phyloP scores from a whole-genome alignment of 2,113 vertebrate species.

The Xyliphius kryptos region DNA sequence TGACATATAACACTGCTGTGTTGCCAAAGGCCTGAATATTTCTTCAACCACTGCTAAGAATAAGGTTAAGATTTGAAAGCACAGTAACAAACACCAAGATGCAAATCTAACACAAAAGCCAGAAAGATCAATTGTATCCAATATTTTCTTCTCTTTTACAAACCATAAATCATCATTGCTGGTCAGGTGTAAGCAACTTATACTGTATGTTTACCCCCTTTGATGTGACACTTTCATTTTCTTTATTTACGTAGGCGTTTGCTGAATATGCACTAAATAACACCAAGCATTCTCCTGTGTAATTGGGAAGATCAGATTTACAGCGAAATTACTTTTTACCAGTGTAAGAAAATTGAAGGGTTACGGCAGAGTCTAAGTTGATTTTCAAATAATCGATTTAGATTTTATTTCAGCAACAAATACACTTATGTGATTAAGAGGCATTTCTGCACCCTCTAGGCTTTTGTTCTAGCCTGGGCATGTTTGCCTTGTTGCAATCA shows the following conservation, averaged over 20 bases:
- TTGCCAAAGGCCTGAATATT: no score
- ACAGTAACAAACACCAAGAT: background rate
- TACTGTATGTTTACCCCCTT: background rate
- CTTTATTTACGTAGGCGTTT: conserved; percentile 9
- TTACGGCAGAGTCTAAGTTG: conserved; percentile 39
- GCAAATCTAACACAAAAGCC: background rate
- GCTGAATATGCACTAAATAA: conserved; percentile 39
- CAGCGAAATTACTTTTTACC: conserved; percentile 38
- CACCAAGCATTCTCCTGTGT: conserved; percentile 27
- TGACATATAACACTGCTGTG: no score
- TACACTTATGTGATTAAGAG: conserved; percentile 29
- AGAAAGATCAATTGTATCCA: background rate
- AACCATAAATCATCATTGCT: background rate
- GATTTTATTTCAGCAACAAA: conserved; percentile 39
- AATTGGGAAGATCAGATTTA: conserved; percentile 45
- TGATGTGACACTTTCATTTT: conserved; percentile 3
- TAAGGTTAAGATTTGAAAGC: no score
- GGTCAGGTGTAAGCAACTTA: background rate
- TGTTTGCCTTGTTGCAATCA: conserved; percentile 32
- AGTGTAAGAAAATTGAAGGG: conserved; percentile 27
- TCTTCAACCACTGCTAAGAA: no score
- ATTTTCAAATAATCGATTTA: conserved; percentile 32
- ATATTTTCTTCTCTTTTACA: conserved; percentile 1
- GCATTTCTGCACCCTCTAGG: conserved; percentile 38
- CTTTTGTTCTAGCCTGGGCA: conserved; percentile 28